Conservation (phyloP, 35 echinoderm and acorn worm species). For the Eucidaris tribuloides region DNA sequence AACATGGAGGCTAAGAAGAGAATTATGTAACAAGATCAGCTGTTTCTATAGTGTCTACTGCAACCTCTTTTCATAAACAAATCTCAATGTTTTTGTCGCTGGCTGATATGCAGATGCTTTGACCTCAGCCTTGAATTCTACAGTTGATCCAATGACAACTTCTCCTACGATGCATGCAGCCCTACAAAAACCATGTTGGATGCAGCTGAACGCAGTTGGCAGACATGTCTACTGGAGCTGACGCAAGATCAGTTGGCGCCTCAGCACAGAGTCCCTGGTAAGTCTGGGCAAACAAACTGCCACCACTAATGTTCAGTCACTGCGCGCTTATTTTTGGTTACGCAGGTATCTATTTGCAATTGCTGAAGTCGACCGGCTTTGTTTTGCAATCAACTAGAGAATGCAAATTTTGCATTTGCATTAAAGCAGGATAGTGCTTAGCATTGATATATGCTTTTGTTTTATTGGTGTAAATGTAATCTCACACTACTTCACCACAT, state of each 20-base stretch:
- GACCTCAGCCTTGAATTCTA: constrained; percentile 75
- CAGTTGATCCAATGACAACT: constrained; percentile 75
- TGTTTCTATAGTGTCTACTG: too few relatives aligned
- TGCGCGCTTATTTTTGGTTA: not conserved
- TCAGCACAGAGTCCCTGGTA: constrained; percentile 63
- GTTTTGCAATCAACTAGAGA: not conserved
- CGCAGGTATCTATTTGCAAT: too few relatives aligned
- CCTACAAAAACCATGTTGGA: constrained; percentile 53
- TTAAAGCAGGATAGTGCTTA: not conserved
- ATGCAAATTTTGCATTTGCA: not conserved
- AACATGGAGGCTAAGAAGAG: too few relatives aligned
- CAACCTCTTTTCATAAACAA: too few relatives aligned
- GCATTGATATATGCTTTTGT: not conserved
- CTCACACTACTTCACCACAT: too few relatives aligned
- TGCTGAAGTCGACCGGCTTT: too few relatives aligned
- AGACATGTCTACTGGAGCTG: constrained; percentile 66
- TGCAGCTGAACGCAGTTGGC: constrained; percentile 31
- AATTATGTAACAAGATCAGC: too few relatives aligned
- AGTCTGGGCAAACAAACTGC: not conserved
- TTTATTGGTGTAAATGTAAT: not conserved
- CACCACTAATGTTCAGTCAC: not conserved
- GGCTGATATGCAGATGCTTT: too few relatives aligned
- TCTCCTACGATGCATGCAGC: constrained; percentile 69
- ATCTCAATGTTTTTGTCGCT: too few relatives aligned
- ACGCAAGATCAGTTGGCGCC: constrained; percentile 68